Conservation (phyloP, 2,888 invertebrate genomes). For the Hydriomena furcata region DNA sequence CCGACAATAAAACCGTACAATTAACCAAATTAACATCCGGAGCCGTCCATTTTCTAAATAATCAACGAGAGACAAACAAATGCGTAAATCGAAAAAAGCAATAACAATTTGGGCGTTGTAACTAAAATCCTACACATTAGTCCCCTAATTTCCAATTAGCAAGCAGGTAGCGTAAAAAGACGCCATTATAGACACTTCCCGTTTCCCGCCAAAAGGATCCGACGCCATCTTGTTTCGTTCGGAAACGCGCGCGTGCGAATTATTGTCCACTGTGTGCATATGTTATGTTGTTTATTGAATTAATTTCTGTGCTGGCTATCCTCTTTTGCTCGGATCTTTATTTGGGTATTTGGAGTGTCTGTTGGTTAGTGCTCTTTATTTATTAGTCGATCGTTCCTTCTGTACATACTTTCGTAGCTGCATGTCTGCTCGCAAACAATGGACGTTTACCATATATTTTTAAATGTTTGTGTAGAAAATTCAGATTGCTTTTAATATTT, state of each 20-base stretch:
- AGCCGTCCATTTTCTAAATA: constrained; percentile 47
- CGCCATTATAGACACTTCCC: constrained; percentile 73
- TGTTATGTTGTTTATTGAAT: constrained; percentile 81
- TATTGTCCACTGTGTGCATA: constrained; percentile 75
- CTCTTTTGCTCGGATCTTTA: constrained; percentile 49
- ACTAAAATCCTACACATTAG: constrained; percentile 77
- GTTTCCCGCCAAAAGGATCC: constrained; percentile 71
- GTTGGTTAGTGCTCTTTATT: constrained; percentile 34
- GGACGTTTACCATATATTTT: background rate
- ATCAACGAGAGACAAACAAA: constrained; percentile 62
- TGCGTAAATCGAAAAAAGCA: constrained; percentile 68
- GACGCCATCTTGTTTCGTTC: constrained; percentile 55
- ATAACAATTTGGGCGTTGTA: constrained; percentile 70
- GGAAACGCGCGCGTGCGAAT: constrained; percentile 77
- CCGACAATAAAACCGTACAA: constrained; percentile 27
- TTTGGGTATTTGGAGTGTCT: constrained; percentile 38
- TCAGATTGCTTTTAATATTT: background rate
- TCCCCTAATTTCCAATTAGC: constrained; percentile 80
- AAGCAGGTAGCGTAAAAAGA: constrained; percentile 82
- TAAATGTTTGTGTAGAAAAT: background rate
- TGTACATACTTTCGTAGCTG: constrained; percentile 5
- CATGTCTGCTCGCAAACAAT: constrained; percentile 1
- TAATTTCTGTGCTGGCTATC: constrained; percentile 74
- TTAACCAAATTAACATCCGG: constrained; percentile 31
- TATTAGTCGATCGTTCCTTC: constrained; percentile 21